Evolutionary conservation across 2,888 invertebrate genomes (phyloP), one percentile per base, ranked within the genome.

Genomic region (Entomobrya multifasciata): DNA sequence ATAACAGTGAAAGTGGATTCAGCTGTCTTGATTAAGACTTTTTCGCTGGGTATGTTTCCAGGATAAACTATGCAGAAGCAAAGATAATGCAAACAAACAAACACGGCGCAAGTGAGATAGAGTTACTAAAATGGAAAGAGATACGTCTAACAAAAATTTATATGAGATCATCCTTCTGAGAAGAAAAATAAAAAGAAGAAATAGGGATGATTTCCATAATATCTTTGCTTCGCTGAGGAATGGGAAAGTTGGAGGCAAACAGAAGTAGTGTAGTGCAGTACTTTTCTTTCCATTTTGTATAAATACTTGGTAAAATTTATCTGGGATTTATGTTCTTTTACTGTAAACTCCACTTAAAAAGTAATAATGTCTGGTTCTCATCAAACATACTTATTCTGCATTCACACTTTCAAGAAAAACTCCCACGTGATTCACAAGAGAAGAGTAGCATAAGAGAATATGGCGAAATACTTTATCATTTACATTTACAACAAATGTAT

Each of bases 1-100:
- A 86, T 52, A 86, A 86, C 86, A 86, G 49, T 0, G 65, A 74
- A 79, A 86, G 79, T 79, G 52, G 86, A 65, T 79, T 79, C 79
- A 74, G 72, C 85, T 78, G 85, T 30, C 57, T 44, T 85, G 85
- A 85, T 74, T 72, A 86, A 60, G 74, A 65, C 44, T 44, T 80
- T 25, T 1, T 20, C 67, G n/a, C 41, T n/a, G n/a, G n/a, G 22
- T 30, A 52, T 83, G 41, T 62, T 44, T 84, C 44, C n/a, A 25
- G 80, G 81, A 60, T 57, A 65, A 60, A 55, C 41, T 67, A 36
- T 13, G 20, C 13, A 74, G 20, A 70, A 36, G 22, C 76, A 57
- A 57, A 57, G 76, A 65, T 30, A 47, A 27, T 60, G 47, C 27
- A 79, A 49, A 49, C 65, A 74, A 70, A 74, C 72, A 70, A 81